phyloP scores from a whole-genome alignment of 2,797 vertebrate species.

The Acanthurus lineatus region DNA sequence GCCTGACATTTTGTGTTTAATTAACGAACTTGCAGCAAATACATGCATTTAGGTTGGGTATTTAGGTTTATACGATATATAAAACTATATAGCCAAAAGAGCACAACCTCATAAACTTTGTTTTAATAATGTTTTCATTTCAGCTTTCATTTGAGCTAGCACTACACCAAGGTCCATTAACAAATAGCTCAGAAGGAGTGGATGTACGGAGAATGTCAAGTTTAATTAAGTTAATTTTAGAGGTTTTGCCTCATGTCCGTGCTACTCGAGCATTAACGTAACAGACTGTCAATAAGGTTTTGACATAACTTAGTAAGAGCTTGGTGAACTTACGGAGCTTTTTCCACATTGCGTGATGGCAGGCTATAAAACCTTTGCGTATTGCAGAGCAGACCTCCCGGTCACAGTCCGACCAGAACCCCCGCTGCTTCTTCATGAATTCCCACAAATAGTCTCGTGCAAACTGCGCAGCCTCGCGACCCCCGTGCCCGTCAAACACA shows the following conservation, averaged over 20 bases:
- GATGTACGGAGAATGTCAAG: too few species aligned
- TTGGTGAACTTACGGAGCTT: constrained; percentile 93
- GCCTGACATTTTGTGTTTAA: not conserved
- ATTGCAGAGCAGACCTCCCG: constrained; percentile 94
- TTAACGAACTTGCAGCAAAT: accelerated
- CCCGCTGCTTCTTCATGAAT: constrained; percentile 90
- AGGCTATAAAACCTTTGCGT: constrained; percentile 95
- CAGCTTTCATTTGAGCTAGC: not conserved
- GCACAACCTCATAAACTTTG: not conserved
- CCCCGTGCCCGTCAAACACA: constrained; percentile 96
- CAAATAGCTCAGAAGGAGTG: not conserved
- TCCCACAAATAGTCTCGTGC: constrained; percentile 92
- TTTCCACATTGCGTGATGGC: constrained; percentile 99
- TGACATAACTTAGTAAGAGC: too few species aligned
- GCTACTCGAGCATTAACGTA: constrained; percentile 84
- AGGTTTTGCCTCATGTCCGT: too few species aligned
- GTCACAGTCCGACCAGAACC: constrained; percentile 90
- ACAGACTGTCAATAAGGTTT: not conserved
- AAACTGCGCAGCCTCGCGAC: constrained; percentile 92
- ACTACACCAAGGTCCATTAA: not conserved
- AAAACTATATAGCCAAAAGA: not conserved
- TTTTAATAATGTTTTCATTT: constrained; percentile 8
- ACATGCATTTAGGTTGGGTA: too few species aligned
- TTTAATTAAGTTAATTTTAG: too few species aligned
- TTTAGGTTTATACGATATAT: too few species aligned